These are phyloP conservation scores for Pocota personata DNA, from an alignment of 2,888 invertebrate species.

Conservation along the genomic window DNA sequence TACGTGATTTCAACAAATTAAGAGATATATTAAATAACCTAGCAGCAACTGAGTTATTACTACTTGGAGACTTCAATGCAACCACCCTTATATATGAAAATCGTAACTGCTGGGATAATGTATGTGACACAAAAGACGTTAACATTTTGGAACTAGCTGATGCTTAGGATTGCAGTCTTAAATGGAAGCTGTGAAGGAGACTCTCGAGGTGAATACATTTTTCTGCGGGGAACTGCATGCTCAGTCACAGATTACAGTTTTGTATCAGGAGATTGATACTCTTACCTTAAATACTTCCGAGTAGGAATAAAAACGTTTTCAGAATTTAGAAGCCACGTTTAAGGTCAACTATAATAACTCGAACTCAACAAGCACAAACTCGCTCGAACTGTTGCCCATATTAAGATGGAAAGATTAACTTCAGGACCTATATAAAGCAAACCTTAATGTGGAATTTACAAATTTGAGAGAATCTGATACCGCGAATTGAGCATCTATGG, in stretches of 20 bases:
- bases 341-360: neutral
- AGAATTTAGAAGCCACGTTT: neutral
- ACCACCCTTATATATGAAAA: neutral
- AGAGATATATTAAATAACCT: neutral
- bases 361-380: neutral
- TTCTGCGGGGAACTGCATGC: neutral
- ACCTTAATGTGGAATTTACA: neutral
- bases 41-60: neutral
- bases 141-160: neutral
- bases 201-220: no score
- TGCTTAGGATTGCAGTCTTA: neutral
- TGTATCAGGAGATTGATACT: conserved; percentile 2
- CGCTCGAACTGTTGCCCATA: neutral
- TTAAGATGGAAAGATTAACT: neutral
- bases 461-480: no score
- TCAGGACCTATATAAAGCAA: neutral
- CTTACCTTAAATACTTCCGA: neutral
- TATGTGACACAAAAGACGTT: neutral
- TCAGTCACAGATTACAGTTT: conserved; percentile 30
- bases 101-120: neutral
- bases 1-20: neutral
- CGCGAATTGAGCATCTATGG: no score
- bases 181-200: no score
- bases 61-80: conserved; percentile 2
- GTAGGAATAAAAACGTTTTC: no score